Base-by-base conservation (phyloP, 2,888 invertebrate genomes). In the Sinotaia quadrata region DNA sequence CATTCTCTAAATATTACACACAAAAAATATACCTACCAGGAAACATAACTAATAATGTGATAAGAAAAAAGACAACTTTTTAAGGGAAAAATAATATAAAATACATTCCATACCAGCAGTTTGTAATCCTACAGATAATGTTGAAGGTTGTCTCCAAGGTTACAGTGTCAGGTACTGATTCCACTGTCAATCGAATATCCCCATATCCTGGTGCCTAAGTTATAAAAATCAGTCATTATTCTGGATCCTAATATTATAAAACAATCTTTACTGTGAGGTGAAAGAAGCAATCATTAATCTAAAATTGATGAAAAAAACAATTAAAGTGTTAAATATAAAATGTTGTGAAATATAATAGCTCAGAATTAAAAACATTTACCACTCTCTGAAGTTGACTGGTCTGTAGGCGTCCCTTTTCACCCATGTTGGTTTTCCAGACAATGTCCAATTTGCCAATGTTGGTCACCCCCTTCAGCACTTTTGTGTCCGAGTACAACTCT, bases 351-450 rank as follows among this genome's bases (percentile, higher is more conserved):
- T 27, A 8, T 4, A 21, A 31, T 21, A 21, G 33, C 33, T 31
- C n/a, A n/a, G n/a, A n/a, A n/a, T n/a, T n/a, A n/a, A 37, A 37
- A 27, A 15, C 8, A 85, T 87, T 84, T 87, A 94, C 94, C 91
- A 93, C 93, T 90, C 97, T 92, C 86, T 96, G 95, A 69, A 98
- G 89, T 84, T 96, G 96, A 89, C 97, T 96, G 21, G 98, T 98
- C 90, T 98, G 98, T 71, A 98, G 90, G 75, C 97, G 91, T n/a
- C 98, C 98, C 80, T 94, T 93, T 90, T 98, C 98, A 27, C 98
- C 98, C 83, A 98, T 92, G 89, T 96, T 95, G 36, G 97, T 97
- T 79, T 97, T 92, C 99, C 99, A 99, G 12, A 97, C 94, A 85
- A 99, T 98, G 89, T 99, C 98, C 66, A 99, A 90, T 89, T 98